Evolutionary conservation across 1,140 invertebrate genomes (phyloP), one percentile per base, ranked within the genome.

Genomic region (Cydia splendana): DNA sequence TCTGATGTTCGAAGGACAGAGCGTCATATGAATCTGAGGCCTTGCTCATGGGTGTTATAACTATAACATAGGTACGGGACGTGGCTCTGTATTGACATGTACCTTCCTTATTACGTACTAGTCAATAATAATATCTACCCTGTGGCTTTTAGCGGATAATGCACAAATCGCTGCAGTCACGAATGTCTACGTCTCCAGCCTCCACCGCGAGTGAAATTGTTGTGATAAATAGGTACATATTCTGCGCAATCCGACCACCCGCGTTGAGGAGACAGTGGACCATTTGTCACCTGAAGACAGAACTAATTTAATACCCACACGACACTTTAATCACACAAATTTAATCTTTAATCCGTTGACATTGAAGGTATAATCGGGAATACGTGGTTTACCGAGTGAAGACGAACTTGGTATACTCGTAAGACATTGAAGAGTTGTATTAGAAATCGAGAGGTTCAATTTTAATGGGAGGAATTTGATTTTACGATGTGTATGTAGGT

Each of bases 171-270:
- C 80, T 77, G 79, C 73, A 78, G 84, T 90, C 88, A 90, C 88
- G 88, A 86, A 81, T 86, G 77, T 79, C 73, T 81, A 77, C 65
- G 76, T 76, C 65, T 76, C n/a, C 48, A 78, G 77, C 67, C 77
- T 80, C 76, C 78, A 82, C 79, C 69, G 38, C 74, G 78, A 88
- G 88, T 87, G 87, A 91, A 88, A 91, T 87, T 85, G 83, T 78
- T 81, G 82, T 88, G 81, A 89, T 87, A 84, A 87, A 88, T 87
- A 79, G 79, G 76, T 73, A 75, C 74, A 76, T 78, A 78, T 81
- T 77, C 77, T 78, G 78, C 78, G 78, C 80, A 82, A 81, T 80
- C 74, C 80, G 88, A 83, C 90, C 90, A 87, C 88, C 87, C 85
- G 83, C 77, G 76, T 74, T 13, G 84, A 15, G 75, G 20, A 74